A percentile compares a stretch with the other conserved stretches of the same genome.
Evolutionary conservation across 1,140 invertebrate genomes (phyloP).

Genomic region (Lordiphosa mommai): DNA sequence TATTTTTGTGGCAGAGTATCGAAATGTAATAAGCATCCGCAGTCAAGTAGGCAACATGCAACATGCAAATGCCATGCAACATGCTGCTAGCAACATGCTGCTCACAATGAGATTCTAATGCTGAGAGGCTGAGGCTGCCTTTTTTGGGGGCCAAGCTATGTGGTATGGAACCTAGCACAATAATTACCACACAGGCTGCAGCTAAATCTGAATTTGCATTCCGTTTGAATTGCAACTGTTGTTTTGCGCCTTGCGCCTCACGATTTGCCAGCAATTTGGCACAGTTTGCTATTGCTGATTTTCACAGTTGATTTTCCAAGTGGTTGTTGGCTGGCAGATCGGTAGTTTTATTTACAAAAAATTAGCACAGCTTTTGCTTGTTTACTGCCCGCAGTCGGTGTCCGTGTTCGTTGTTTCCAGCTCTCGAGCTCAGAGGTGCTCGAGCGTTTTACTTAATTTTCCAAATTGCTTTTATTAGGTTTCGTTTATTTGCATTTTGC

Average conservation of each 20-base stretch:
- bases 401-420: background rate
- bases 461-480: slow-evolving; percentile 78
- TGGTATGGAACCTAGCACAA: slow-evolving; percentile 17
- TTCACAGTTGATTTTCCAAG: slow-evolving; percentile 71
- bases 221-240: slow-evolving; percentile 79
- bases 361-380: slow-evolving; percentile 76
- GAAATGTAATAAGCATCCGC: slow-evolving; percentile 33
- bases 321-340: slow-evolving; percentile 47
- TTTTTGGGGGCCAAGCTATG: slow-evolving; percentile 24
- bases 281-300: slow-evolving; percentile 55
- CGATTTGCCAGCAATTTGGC: slow-evolving; percentile 70
- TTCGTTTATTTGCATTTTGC: slow-evolving; percentile 78
- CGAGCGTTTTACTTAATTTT: slow-evolving; percentile 72
- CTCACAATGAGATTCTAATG: slow-evolving; percentile 51
- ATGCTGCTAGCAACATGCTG: slow-evolving; percentile 28
- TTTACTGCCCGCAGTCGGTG: slow-evolving; percentile 39
- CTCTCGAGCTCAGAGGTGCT: slow-evolving; percentile 17
- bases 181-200: slow-evolving; percentile 54
- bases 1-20: slow-evolving; percentile 3
- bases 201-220: slow-evolving; percentile 68
- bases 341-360: slow-evolving; percentile 78
- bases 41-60: slow-evolving; percentile 28
- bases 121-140: slow-evolving; percentile 6
- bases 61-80: slow-evolving; percentile 45
- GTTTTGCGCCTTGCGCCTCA: slow-evolving; percentile 74